These are phyloP conservation scores for Smutsia gigantea DNA, from an alignment of 2,797 vertebrate genomes.

Conservation along the genomic window DNA sequence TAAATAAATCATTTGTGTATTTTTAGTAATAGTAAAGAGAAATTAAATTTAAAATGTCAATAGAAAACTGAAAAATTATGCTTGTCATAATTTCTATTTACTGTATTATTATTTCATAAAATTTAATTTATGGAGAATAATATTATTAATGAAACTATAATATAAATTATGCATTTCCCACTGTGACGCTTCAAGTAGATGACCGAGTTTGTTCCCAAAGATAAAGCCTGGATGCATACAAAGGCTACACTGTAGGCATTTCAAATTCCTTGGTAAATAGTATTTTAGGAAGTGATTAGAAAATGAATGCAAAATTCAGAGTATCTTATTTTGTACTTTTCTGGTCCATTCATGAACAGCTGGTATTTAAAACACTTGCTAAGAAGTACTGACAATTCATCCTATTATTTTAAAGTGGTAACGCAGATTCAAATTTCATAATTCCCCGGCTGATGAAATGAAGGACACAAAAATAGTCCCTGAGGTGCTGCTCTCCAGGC, in stretches of 20 bases:
- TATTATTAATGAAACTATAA: constrained; percentile 72
- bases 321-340: constrained; percentile 46
- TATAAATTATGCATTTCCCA: constrained; percentile 66
- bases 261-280: constrained; percentile 70
- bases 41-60: constrained; percentile 63
- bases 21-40: constrained; percentile 44
- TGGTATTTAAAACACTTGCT: neutral
- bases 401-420: neutral
- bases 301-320: constrained; percentile 39
- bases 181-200: constrained; percentile 58
- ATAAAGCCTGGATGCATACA: constrained; percentile 59
- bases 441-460: neutral
- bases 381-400: neutral
- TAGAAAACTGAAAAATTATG: constrained; percentile 62
- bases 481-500: neutral
- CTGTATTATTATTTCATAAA: constrained; percentile 64
- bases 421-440: neutral
- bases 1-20: neutral
- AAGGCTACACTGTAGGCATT: constrained; percentile 40
- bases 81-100: constrained; percentile 55
- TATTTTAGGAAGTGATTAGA: constrained; percentile 61
- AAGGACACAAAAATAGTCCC: neutral
- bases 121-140: constrained; percentile 63
- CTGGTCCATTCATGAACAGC: constrained; percentile 1
- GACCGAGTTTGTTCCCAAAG: constrained; percentile 51